Conservation (phyloP, 2,797 vertebrate genomes). For the Acanthurus lineatus region DNA sequence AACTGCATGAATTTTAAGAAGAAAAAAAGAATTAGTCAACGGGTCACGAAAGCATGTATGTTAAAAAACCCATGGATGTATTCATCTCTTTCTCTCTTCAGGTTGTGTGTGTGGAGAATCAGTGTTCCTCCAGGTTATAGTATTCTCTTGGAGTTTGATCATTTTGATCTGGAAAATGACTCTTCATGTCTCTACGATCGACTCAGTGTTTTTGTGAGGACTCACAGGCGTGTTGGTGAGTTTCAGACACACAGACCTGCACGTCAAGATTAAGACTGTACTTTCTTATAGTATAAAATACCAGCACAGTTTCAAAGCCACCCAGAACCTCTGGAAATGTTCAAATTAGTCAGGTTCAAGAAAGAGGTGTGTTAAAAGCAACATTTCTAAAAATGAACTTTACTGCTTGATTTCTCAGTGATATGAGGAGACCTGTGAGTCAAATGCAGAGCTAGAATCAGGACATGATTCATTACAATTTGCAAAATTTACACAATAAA, state of each 20-base stretch:
- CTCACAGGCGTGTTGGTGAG: constrained; percentile 82
- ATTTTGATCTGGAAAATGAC: constrained; percentile 86
- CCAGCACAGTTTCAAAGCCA: not conserved
- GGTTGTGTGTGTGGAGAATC: constrained; percentile 87
- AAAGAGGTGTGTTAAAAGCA: not conserved
- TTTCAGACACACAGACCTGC: not conserved
- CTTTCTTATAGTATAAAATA: not conserved
- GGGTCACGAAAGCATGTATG: not conserved
- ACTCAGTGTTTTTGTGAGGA: constrained; percentile 59
- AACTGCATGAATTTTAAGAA: no score
- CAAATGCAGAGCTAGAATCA: not conserved
- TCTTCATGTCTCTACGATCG: constrained; percentile 74
- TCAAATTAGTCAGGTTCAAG: not conserved
- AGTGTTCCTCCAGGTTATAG: constrained; percentile 73
- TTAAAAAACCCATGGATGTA: not conserved
- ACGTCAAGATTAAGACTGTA: not conserved
- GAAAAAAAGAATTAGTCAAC: not conserved
- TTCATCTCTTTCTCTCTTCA: constrained; percentile 60
- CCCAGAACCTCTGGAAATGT: not conserved
- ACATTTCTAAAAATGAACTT: not conserved
- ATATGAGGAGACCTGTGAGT: not conserved
- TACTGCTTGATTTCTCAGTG: no score
- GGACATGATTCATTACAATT: no score
- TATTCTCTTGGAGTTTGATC: constrained; percentile 83
- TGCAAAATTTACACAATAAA: no score